Percentiles rank a stretch among this genome's conserved stretches.
These are phyloP conservation scores for Pristiophorus japonicus DNA, from an alignment of 2,113 vertebrate genomes.

Conservation along the genomic window DNA sequence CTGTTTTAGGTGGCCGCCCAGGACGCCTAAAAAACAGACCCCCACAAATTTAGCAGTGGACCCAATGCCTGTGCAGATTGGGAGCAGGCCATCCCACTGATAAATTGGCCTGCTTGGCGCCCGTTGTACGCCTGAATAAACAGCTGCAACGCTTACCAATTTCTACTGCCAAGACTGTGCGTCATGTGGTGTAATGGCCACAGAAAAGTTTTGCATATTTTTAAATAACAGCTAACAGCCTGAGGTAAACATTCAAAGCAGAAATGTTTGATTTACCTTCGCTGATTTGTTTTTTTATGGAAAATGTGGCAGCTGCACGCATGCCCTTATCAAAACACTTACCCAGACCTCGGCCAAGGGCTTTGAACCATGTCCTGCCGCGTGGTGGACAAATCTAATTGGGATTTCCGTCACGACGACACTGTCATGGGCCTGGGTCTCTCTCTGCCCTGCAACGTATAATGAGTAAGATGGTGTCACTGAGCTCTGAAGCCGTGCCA, in stretches of 20 bases:
- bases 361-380: no score
- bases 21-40: neutral
- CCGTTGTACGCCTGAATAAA: neutral
- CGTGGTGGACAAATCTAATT: neutral
- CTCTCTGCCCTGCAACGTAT: neutral
- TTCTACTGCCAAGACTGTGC: neutral
- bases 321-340: no score
- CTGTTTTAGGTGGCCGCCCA: neutral
- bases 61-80: neutral
- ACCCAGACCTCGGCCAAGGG: neutral
- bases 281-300: neutral
- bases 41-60: neutral
- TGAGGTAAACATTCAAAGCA: neutral
- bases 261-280: neutral
- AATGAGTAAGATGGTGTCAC: neutral
- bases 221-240: neutral
- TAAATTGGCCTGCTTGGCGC: neutral
- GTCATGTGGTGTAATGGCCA: neutral
- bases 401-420: neutral
- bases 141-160: neutral
- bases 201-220: neutral
- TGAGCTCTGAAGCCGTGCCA: neutral
- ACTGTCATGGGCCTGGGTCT: neutral
- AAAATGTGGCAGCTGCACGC: neutral
- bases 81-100: no score